Conservation (phyloP, 1,140 invertebrate genomes). For the Sarcophaga peregrina region DNA sequence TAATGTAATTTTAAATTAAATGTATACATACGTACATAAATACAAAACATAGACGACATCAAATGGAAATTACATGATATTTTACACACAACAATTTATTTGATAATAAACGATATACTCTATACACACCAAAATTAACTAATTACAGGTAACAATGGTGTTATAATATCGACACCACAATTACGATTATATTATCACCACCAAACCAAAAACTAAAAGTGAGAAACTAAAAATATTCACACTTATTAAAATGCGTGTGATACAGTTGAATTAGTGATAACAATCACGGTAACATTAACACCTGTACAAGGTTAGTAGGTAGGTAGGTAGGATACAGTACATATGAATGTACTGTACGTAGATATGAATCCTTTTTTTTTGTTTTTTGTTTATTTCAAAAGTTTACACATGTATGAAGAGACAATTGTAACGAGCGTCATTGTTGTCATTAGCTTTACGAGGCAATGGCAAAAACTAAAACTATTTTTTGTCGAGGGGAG, state of each 20-base stretch:
- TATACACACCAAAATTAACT: not conserved
- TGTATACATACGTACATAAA: not conserved
- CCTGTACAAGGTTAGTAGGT: too few species aligned
- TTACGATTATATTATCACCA: not conserved
- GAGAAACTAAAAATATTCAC: too few species aligned
- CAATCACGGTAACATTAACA: too few species aligned
- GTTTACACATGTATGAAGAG: not conserved
- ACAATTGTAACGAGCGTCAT: not conserved
- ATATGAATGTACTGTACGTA: too few species aligned
- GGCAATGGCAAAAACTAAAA: not conserved
- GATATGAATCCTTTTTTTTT: too few species aligned
- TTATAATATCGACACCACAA: not conserved
- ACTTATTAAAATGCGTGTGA: too few species aligned
- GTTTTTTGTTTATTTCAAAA: not conserved
- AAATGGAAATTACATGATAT: too few species aligned
- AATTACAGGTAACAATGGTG: not conserved
- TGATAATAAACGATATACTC: not conserved
- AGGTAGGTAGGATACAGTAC: too few species aligned
- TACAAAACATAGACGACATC: too few species aligned
- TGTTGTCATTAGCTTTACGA: not conserved
- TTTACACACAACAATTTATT: not conserved
- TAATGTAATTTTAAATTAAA: conserved; percentile 5
- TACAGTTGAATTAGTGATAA: too few species aligned
- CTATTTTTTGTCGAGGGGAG: not conserved
- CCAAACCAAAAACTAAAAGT: too few species aligned